Percentiles rank a stretch among this genome's conserved stretches.
These are phyloP conservation scores for Cygnus atratus DNA, from an alignment of 2,113 vertebrate species.

Conservation along the genomic window DNA sequence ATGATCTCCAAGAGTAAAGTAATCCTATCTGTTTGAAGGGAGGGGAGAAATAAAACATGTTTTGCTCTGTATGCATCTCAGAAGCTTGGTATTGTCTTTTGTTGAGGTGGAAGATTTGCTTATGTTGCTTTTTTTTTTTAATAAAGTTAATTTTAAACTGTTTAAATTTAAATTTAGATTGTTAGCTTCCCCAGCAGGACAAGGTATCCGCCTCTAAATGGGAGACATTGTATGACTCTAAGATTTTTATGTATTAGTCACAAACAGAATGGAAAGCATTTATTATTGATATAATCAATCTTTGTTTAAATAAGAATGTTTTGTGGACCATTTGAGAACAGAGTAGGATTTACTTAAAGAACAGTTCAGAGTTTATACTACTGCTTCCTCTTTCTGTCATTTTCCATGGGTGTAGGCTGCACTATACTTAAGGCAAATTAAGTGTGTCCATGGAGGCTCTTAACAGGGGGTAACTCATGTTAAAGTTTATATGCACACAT, in stretches of 20 bases:
- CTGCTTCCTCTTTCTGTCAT: background rate
- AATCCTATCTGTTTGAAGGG: background rate
- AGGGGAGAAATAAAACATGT: background rate
- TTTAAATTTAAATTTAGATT: background rate
- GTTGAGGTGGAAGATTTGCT: background rate
- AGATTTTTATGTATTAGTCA: background rate
- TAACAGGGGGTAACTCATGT: background rate
- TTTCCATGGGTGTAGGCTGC: background rate
- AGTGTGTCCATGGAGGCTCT: background rate
- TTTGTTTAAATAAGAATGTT: background rate
- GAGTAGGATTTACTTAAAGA: background rate
- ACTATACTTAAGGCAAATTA: background rate
- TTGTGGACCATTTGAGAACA: background rate
- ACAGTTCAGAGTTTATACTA: background rate
- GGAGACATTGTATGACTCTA: background rate
- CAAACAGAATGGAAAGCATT: background rate
- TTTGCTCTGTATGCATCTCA: background rate
- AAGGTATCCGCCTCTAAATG: background rate
- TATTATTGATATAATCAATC: background rate
- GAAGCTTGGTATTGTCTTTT: background rate
- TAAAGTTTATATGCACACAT: background rate
- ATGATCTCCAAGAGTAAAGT: background rate
- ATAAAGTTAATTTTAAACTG: background rate
- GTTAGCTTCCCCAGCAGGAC: background rate
- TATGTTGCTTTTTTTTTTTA: background rate